Percentiles rank a stretch among this genome's conserved stretches.
phyloP scores from a whole-genome alignment of 2,113 vertebrate genomes.

The Sander lucioperca region DNA sequence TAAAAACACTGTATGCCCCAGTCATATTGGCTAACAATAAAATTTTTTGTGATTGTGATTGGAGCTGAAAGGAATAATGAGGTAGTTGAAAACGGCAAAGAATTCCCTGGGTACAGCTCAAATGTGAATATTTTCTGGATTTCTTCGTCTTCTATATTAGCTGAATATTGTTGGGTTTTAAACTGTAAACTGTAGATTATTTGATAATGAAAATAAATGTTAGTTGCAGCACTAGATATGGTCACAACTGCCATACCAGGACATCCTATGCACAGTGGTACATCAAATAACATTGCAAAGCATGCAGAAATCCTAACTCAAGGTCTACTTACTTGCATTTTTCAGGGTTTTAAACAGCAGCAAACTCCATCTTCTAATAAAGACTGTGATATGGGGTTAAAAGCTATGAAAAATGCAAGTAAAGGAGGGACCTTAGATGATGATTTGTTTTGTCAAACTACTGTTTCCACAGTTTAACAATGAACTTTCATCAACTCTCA shows the following conservation, averaged over 20 bases:
- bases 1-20: too few species aligned
- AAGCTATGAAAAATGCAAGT: not conserved
- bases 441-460: not conserved
- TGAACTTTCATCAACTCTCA: slow-evolving; percentile 19
- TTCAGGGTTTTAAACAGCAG: not conserved
- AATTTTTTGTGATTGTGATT: not conserved
- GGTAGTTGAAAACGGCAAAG: not conserved
- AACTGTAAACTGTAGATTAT: not conserved
- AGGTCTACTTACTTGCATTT: not conserved
- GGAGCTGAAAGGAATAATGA: not conserved
- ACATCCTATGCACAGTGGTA: not conserved
- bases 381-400: not conserved
- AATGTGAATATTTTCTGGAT: not conserved
- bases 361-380: not conserved
- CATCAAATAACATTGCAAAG: not conserved
- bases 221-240: not conserved
- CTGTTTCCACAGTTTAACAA: slow-evolving; percentile 1
- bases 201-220: not conserved
- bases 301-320: not conserved
- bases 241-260: not conserved
- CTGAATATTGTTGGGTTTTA: not conserved
- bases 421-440: not conserved
- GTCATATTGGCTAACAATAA: not conserved
- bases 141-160: not conserved
- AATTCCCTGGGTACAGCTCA: not conserved